Evolutionary conservation across 2,797 vertebrate genomes (phyloP).

Genomic region (Allochrocebus solatus): DNA sequence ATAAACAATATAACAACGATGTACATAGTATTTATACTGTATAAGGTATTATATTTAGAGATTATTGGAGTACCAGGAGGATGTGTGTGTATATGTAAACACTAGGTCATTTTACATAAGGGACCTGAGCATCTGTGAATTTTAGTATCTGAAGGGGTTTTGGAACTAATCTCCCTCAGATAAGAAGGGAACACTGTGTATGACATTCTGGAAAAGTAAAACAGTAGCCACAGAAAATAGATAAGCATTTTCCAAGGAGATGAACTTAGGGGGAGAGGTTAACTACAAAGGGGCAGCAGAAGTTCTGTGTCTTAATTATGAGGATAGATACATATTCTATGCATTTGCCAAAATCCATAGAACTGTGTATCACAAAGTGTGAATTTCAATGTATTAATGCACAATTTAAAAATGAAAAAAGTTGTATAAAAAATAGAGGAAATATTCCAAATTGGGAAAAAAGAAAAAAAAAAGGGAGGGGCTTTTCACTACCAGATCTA

Average conservation of each 20-base stretch:
- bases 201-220: background rate
- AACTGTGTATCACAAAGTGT: background rate
- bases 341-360: background rate
- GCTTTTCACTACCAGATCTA: background rate
- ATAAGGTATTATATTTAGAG: background rate
- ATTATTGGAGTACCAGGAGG: background rate
- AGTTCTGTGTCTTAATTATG: background rate
- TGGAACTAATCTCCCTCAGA: background rate
- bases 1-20: background rate
- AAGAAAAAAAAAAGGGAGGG: background rate
- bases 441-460: background rate
- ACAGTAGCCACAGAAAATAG: background rate
- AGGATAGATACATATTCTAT: background rate
- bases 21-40: background rate
- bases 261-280: background rate
- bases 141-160: background rate
- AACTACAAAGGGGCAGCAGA: background rate
- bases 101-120: background rate
- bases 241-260: background rate
- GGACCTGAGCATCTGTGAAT: background rate
- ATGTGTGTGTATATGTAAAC: background rate
- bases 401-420: background rate
- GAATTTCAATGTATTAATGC: background rate
- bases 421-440: background rate
- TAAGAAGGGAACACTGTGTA: background rate